Evolutionary conservation across 2,797 vertebrate species (phyloP).

Genomic region (Acanthurus leucopareius): DNA sequence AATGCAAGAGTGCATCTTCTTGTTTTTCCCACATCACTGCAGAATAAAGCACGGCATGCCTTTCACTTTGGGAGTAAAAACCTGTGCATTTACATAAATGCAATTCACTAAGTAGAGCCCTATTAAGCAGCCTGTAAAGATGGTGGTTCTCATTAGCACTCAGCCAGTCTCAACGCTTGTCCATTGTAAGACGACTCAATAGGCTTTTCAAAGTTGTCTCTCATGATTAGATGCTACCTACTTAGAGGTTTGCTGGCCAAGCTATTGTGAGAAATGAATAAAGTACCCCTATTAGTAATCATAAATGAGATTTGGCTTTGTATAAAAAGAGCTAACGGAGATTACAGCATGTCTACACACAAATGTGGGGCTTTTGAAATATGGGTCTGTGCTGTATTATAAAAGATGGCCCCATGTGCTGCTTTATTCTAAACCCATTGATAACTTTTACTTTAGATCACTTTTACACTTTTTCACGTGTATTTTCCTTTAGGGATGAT

Average conservation of each 20-base stretch:
- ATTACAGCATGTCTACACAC: slow-evolving; percentile 73
- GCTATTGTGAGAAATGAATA: slow-evolving; percentile 81
- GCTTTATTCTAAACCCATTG: slow-evolving; percentile 35
- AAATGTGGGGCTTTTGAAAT: slow-evolving; percentile 59
- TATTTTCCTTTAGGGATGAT: slow-evolving; percentile 22
- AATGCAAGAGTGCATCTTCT: slow-evolving; percentile 85
- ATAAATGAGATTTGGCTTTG: slow-evolving; percentile 79
- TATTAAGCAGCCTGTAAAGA: slow-evolving; percentile 82
- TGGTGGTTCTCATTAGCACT: slow-evolving; percentile 86
- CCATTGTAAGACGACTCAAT: slow-evolving; percentile 84
- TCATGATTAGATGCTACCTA: slow-evolving; percentile 82
- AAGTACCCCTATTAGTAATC: slow-evolving; percentile 76
- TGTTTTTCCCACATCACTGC: slow-evolving; percentile 81
- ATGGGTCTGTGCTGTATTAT: slow-evolving; percentile 11
- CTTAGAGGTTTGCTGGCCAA: slow-evolving; percentile 76
- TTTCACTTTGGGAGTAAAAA: slow-evolving; percentile 82
- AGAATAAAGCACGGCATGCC: slow-evolving; percentile 83
- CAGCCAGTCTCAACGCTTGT: slow-evolving; percentile 73
- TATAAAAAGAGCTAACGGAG: slow-evolving; percentile 69
- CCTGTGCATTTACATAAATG: slow-evolving; percentile 86
- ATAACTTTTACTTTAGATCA: slow-evolving; percentile 24
- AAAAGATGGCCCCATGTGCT: slow-evolving; percentile 24
- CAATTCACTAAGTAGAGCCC: slow-evolving; percentile 82
- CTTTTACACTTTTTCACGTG: slow-evolving; percentile 6
- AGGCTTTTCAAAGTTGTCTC: slow-evolving; percentile 85